These are phyloP conservation scores for Buathra laborator DNA, from an alignment of 2,888 invertebrate species.

Conservation along the genomic window DNA sequence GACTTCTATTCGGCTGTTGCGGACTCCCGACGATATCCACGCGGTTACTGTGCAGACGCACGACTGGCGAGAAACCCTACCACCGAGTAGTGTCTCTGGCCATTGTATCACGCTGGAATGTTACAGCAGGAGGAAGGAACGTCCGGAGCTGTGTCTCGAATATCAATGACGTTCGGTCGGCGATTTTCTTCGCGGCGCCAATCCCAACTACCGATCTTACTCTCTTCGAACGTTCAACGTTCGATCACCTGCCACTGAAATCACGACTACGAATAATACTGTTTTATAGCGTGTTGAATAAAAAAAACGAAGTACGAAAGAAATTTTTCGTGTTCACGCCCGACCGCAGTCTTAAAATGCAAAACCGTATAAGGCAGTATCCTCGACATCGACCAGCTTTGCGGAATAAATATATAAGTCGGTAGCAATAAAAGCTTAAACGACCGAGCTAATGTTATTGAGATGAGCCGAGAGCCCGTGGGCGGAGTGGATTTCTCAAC, in stretches of 20 bases:
- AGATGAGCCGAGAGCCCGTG: constrained; percentile 78
- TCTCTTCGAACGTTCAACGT: constrained; percentile 12
- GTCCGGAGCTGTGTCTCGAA: constrained; percentile 83
- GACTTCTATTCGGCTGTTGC: constrained; percentile 18
- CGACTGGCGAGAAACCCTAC: constrained; percentile 79
- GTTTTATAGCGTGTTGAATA: not conserved
- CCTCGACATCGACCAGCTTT: constrained; percentile 37
- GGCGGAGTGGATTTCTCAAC: constrained; percentile 78
- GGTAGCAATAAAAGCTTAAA: constrained; percentile 80
- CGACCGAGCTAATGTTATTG: constrained; percentile 83
- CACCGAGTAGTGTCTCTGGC: constrained; percentile 79
- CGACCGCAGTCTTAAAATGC: constrained; percentile 3
- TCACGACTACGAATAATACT: constrained; percentile 9
- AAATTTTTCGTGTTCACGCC: not conserved
- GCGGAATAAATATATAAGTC: constrained; percentile 74
- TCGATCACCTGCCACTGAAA: constrained; percentile 10
- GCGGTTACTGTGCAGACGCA: constrained; percentile 67
- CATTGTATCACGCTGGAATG: constrained; percentile 81
- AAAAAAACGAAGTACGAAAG: not conserved
- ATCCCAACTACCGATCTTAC: constrained; percentile 28
- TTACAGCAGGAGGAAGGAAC: constrained; percentile 81
- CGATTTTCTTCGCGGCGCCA: constrained; percentile 78
- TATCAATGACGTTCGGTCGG: constrained; percentile 79
- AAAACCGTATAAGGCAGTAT: constrained; percentile 26
- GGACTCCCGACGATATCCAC: constrained; percentile 53